Conservation (phyloP, 1,140 invertebrate genomes). For the Drosophila lacteicornis region DNA sequence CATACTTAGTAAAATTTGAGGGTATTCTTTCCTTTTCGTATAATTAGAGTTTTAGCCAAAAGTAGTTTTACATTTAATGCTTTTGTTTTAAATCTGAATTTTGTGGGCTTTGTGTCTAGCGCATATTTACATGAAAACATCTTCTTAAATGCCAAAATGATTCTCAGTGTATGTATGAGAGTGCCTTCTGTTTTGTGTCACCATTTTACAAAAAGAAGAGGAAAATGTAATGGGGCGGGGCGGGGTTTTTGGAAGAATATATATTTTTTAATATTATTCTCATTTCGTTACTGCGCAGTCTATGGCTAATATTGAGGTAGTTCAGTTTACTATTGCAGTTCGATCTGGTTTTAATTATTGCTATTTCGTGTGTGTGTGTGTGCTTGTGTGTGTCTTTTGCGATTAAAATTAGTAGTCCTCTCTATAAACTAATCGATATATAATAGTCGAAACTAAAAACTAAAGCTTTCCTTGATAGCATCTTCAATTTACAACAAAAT, state of each 20-base stretch:
- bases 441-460: slow-evolving; percentile 35
- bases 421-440: slow-evolving; percentile 33
- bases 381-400: slow-evolving; percentile 40
- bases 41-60: slow-evolving; percentile 66
- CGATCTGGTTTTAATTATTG: slow-evolving; percentile 66
- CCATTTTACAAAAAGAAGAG: slow-evolving; percentile 71
- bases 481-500: slow-evolving; percentile 65
- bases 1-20: slow-evolving; percentile 62
- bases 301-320: slow-evolving; percentile 84
- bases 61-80: slow-evolving; percentile 57
- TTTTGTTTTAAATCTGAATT: slow-evolving; percentile 59
- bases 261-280: slow-evolving; percentile 20
- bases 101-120: slow-evolving; percentile 55
- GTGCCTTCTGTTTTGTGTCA: slow-evolving; percentile 47
- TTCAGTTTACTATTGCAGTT: slow-evolving; percentile 84
- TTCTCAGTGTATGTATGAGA: slow-evolving; percentile 23
- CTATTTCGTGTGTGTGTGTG: slow-evolving; percentile 43
- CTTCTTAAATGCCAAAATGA: slow-evolving; percentile 51
- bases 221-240: slow-evolving; percentile 14
- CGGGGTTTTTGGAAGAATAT: slow-evolving; percentile 20
- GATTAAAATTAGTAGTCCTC: slow-evolving; percentile 34
- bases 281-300: slow-evolving; percentile 69
- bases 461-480: slow-evolving; percentile 74
- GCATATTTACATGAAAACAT: slow-evolving; percentile 79
- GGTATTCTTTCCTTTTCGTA: slow-evolving; percentile 41